Evolutionary conservation across 2,113 vertebrate species (phyloP).

Genomic region (Ochotona curzoniae): DNA sequence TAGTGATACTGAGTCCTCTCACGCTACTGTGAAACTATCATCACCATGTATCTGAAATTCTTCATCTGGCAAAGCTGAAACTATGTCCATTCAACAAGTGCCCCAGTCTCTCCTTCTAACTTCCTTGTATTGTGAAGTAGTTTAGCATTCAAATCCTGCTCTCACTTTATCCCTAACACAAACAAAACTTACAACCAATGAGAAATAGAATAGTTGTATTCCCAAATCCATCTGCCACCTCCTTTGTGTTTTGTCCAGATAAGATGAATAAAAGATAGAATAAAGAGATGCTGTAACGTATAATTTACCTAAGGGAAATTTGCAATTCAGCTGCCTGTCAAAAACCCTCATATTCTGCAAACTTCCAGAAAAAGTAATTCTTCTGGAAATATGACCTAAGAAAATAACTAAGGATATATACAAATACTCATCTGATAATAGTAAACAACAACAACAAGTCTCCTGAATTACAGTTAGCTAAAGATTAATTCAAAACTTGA

Average conservation of each 20-base stretch:
- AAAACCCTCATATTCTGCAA: conserved; percentile 44
- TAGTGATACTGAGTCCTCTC: neutral
- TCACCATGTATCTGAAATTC: neutral
- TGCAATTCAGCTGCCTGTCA: neutral
- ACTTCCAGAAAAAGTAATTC: neutral
- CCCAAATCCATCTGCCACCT: conserved; percentile 20
- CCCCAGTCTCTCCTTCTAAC: neutral
- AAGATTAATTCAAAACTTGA: neutral
- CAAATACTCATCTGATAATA: conserved; percentile 7
- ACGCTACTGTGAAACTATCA: neutral
- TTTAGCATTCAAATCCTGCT: neutral
- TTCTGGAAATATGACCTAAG: neutral
- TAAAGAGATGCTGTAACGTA: neutral
- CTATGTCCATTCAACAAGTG: neutral
- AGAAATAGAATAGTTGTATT: conserved; percentile 15
- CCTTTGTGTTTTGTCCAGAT: neutral
- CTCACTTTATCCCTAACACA: neutral
- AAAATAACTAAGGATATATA: neutral
- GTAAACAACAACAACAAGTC: neutral
- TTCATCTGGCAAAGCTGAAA: neutral
- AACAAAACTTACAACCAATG: neutral
- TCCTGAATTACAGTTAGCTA: neutral
- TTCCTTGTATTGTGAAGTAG: neutral
- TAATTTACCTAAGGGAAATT: conserved; percentile 3
- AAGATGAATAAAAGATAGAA: neutral